Evolutionary conservation across 2,888 invertebrate species (phyloP).

Genomic region (Apodemia duryi): DNA sequence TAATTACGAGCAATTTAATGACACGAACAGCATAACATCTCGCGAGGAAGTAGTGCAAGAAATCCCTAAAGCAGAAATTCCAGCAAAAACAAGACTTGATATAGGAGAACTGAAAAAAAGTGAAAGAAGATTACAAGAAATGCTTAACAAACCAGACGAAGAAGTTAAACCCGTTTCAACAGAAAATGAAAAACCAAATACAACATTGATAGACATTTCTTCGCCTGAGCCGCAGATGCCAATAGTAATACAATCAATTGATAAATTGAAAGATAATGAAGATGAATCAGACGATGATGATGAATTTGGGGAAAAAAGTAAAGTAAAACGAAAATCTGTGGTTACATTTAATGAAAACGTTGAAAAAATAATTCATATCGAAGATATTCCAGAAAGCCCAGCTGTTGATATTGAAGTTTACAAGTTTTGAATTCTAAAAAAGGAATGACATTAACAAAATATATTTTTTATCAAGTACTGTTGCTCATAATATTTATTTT

Average conservation of each 20-base stretch:
- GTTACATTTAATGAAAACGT: constrained; percentile 79
- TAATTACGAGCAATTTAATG: constrained; percentile 54
- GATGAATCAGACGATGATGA: constrained; percentile 57
- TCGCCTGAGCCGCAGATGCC: constrained; percentile 42
- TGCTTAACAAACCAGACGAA: constrained; percentile 51
- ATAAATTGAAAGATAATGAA: constrained; percentile 59
- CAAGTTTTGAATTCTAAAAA: constrained; percentile 41
- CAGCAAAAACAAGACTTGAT: constrained; percentile 50
- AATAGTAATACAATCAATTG: constrained; percentile 65
- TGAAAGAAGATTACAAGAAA: constrained; percentile 60
- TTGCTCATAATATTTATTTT: neutral
- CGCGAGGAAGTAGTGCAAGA: constrained; percentile 41
- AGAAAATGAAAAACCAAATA: constrained; percentile 27
- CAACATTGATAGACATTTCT: constrained; percentile 44
- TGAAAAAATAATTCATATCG: constrained; percentile 71
- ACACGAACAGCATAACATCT: constrained; percentile 51
- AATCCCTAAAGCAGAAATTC: constrained; percentile 40
- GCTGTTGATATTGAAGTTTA: constrained; percentile 47
- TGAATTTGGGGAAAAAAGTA: constrained; percentile 60
- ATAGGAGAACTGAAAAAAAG: constrained; percentile 61
- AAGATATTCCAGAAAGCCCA: constrained; percentile 50
- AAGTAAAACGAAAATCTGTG: constrained; percentile 61
- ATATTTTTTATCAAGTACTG: no score
- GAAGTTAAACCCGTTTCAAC: constrained; percentile 28
- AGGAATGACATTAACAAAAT: no score